A percentile compares a stretch with the other conserved stretches of the same genome.
phyloP scores from a whole-genome alignment of 2,888 invertebrate genomes.

The Andrena chrysosceles region DNA sequence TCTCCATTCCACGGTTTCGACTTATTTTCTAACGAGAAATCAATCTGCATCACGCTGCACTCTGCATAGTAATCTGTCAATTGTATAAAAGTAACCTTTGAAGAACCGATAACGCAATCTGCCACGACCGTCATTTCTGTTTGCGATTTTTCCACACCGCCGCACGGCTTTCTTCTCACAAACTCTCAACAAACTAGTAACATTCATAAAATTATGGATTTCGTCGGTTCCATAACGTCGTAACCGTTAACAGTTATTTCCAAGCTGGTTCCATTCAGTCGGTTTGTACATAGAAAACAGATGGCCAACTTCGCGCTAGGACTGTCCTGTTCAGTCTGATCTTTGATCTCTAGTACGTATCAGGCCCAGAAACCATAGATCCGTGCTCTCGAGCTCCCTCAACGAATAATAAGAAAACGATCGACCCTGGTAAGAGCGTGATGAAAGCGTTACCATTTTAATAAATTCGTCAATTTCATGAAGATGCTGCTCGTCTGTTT shows the following conservation, averaged over 20 bases:
- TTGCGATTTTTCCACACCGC: neutral
- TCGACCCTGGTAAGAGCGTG: neutral
- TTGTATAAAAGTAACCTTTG: neutral
- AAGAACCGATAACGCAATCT: neutral
- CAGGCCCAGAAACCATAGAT: neutral
- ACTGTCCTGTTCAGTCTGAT: too few species aligned
- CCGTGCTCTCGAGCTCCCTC: constrained; percentile 1
- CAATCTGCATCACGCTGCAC: neutral
- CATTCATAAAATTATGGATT: neutral
- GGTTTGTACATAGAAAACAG: neutral
- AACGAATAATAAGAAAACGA: neutral
- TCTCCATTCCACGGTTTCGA: neutral
- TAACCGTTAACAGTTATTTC: neutral
- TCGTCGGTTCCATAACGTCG: too few species aligned
- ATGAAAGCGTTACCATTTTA: neutral
- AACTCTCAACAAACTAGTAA: constrained; percentile 5
- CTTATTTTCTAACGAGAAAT: neutral
- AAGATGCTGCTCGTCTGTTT: neutral
- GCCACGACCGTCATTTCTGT: neutral
- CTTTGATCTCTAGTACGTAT: neutral
- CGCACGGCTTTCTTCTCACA: neutral
- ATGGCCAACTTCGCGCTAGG: too few species aligned
- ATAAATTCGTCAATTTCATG: too few species aligned
- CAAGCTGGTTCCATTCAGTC: neutral
- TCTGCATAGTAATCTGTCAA: neutral